phyloP scores from a whole-genome alignment of 2,888 invertebrate genomes.

The Nomada fucata region DNA sequence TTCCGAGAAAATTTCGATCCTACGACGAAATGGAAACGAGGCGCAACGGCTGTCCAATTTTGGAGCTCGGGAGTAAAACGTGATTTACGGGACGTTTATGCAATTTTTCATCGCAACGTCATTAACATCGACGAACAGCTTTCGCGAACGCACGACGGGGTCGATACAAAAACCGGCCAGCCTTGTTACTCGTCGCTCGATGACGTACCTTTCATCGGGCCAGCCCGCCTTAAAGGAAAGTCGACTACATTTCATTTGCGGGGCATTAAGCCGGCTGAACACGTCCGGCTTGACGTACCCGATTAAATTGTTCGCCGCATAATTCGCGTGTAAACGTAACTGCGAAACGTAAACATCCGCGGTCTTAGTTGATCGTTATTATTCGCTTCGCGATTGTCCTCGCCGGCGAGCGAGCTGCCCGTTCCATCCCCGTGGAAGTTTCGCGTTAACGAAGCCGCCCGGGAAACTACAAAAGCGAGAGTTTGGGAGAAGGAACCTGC shows the following conservation, averaged over 20 bases:
- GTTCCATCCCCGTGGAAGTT: background rate
- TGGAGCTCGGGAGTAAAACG: slow-evolving; percentile 14
- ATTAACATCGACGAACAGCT: slow-evolving; percentile 24
- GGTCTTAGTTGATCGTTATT: background rate
- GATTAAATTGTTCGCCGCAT: slow-evolving; percentile 26
- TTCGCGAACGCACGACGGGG: slow-evolving; percentile 23
- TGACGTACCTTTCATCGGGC: slow-evolving; percentile 32
- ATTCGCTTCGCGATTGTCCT: background rate
- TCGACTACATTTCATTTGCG: slow-evolving; percentile 32
- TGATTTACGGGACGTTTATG: slow-evolving; percentile 64
- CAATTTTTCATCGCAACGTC: slow-evolving; percentile 39
- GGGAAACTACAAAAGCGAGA: background rate
- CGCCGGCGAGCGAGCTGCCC: background rate
- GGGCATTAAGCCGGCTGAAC: slow-evolving; percentile 17
- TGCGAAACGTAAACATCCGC: background rate
- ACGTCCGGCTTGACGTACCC: slow-evolving; percentile 11
- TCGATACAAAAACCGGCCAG: slow-evolving; percentile 40
- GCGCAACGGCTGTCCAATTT: too few species aligned
- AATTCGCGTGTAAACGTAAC: background rate
- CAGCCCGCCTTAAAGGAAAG: slow-evolving; percentile 11
- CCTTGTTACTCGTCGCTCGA: slow-evolving; percentile 38
- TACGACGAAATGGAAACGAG: background rate
- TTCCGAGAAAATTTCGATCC: slow-evolving; percentile 6
- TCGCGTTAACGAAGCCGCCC: background rate
- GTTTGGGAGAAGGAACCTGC: slow-evolving; percentile 13